phyloP scores from a whole-genome alignment of 2,113 vertebrate species.

The Spea multiplicata region DNA sequence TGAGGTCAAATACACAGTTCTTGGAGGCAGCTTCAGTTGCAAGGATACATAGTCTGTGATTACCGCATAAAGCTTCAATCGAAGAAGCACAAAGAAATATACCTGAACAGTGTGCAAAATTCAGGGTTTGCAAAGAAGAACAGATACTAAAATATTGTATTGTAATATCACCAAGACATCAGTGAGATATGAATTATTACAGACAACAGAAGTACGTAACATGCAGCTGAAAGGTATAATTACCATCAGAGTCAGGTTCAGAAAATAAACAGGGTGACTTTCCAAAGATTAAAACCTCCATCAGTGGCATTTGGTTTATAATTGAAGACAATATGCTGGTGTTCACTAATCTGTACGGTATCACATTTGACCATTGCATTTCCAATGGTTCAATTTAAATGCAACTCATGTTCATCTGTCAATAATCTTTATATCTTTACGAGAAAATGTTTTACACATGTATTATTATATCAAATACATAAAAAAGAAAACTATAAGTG shows the following conservation, averaged over 20 bases:
- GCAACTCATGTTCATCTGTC: too few species aligned
- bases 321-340: neutral
- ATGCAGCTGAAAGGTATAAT: constrained; percentile 12
- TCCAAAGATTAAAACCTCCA: neutral
- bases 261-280: neutral
- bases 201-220: neutral
- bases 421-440: too few species aligned
- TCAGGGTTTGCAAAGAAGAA: constrained; percentile 16
- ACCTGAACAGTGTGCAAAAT: constrained; percentile 14
- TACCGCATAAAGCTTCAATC: constrained; percentile 35
- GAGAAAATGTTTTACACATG: too few species aligned
- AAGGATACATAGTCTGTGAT: constrained; percentile 30
- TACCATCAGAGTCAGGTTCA: constrained; percentile 7
- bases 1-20: constrained; percentile 65
- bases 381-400: neutral
- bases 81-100: neutral
- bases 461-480: too few species aligned
- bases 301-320: too few species aligned
- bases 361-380: neutral
- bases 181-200: constrained; percentile 9
- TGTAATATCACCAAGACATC: constrained; percentile 20
- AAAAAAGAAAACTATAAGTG: too few species aligned
- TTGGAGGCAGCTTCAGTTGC: constrained; percentile 20
- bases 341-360: neutral
- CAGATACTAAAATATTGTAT: constrained; percentile 19